Base-by-base conservation (phyloP, 2,888 invertebrate genomes). In the Tribolium freemani region DNA sequence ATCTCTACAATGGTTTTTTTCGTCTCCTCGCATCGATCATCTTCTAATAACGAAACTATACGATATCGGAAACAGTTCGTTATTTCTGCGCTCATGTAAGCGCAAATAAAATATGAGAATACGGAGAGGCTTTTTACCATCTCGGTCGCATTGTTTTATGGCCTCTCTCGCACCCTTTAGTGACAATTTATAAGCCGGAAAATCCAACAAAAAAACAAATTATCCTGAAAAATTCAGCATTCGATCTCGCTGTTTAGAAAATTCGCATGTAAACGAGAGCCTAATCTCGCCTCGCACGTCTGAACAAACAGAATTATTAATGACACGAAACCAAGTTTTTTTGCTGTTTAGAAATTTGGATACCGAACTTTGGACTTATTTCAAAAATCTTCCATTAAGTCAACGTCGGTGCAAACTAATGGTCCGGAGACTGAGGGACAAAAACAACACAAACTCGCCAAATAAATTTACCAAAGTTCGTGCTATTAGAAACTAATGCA, bases 41-140 rank as follows among this genome's bases (percentile, higher is more conserved):
- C 50, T 46, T 60, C 53, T 57, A 53, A 56, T 51, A 56, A 57
- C 53, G 20, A 73, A 76, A 76, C 71, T 73, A 75, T 57, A 73
- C 73, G 71, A 66, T 70, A 75, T 77, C 77, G 75, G 75, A 77
- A 77, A 71, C 75, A 50, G 72, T 74, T 73, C 76, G 75, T 77
- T 77, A 77, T 72, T 73, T 64, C 67, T 54, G 58, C 74, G 77
- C 76, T 74, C 75, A 72, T 76, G 75, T 75, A 74, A 76, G 76
- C 76, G 73, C 68, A 61, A 77, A 77, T 76, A 75, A 77, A 77
- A 77, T 76, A 74, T 76, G 74, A 60, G 61, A 63, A 71, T 68
- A 51, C 46, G 74, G 48, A 71, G 60, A 72, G 69, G 68, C 69
- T 72, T 72, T 72, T 74, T 73, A 48, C 61, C 69, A 69, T 72